Percentiles rank a stretch among this genome's conserved stretches.
Evolutionary conservation across 2,888 invertebrate genomes (phyloP).

Genomic region (Polymixis flavicincta): DNA sequence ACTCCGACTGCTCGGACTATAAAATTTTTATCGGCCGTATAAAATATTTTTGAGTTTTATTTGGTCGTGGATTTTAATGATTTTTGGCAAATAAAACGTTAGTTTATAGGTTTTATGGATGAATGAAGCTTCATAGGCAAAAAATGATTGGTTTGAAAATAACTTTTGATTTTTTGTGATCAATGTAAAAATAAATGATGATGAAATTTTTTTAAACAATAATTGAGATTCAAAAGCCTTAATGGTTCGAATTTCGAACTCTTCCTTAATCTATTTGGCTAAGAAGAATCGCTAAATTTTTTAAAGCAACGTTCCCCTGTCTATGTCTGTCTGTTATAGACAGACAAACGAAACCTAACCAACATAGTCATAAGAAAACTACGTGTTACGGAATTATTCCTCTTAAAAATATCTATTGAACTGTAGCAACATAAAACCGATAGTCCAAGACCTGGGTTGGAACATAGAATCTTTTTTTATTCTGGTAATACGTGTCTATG

Average conservation of each 20-base stretch:
- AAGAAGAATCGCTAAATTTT: not conserved
- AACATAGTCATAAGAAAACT: no score
- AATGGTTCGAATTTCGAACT: not conserved
- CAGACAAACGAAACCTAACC: no score
- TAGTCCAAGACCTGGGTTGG: no score
- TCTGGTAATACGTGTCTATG: no score
- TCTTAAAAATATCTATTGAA: no score
- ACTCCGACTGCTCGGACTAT: conserved; percentile 41
- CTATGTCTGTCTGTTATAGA: no score
- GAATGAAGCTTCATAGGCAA: conserved; percentile 5
- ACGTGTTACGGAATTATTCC: no score
- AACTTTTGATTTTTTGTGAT: not conserved
- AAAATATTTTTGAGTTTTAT: conserved; percentile 56
- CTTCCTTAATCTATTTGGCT: not conserved
- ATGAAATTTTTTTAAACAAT: not conserved
- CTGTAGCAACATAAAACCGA: no score
- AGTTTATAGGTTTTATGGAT: conserved; percentile 36
- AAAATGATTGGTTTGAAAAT: conserved; percentile 16
- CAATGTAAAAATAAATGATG: not conserved
- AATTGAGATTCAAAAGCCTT: not conserved
- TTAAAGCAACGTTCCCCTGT: no score
- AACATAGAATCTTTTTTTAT: no score
- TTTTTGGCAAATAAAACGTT: conserved; percentile 52
- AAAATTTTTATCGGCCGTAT: conserved; percentile 51
- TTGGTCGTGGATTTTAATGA: conserved; percentile 29